Base-by-base conservation (phyloP, 37 sponge, comb jelly and placozoan species). In the Mnemiopsis leidyi region DNA sequence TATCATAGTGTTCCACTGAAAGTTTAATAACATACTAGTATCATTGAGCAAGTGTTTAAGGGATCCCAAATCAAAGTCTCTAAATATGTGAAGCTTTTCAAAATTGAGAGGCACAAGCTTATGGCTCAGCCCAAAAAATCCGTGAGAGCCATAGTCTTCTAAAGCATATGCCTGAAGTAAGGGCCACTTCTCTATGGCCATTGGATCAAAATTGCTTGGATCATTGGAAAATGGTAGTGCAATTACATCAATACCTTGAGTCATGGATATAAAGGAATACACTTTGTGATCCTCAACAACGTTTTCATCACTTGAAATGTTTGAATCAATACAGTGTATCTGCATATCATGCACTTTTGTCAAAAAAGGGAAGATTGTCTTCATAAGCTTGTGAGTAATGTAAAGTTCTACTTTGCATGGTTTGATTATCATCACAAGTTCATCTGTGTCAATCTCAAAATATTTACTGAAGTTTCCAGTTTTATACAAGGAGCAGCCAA, bases 101-200 rank as follows among this genome's bases (percentile, higher is more conserved):
- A 85, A 85, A 25, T 85, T 26, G 24, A 85, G 48, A 39, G 90
- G 90, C 24, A 85, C 16, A 26, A 85, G 21, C n/a, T 36, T 18
- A 26, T 85, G 90, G 39, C 29, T 85, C 0, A 85, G 35, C 3
- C 90, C 90, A 39, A 85, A 85, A 26, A 85, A 85, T n/a, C 90
- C 90, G 3, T 85, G 40, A 23, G 90, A 85, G 18, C 90, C 90
- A 40, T 85, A 85, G 48, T 85, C 61, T 85, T 85, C 90, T 3
- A 85, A 29, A n/a, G 90, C 90, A 39, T 85, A 85, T 23, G 90
- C 90, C 26, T 85, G 90, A 39, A 85, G n/a, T 40, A 85, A 28
- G 3, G 90, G 90, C 90, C 90, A 85, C 26, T 85, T 85, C 39
- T 85, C 90, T 5, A 85, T 38, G 2, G 1, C 24, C 90, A 85